phyloP scores from a whole-genome alignment of 1,140 invertebrate species.

The Megathymus violae region DNA sequence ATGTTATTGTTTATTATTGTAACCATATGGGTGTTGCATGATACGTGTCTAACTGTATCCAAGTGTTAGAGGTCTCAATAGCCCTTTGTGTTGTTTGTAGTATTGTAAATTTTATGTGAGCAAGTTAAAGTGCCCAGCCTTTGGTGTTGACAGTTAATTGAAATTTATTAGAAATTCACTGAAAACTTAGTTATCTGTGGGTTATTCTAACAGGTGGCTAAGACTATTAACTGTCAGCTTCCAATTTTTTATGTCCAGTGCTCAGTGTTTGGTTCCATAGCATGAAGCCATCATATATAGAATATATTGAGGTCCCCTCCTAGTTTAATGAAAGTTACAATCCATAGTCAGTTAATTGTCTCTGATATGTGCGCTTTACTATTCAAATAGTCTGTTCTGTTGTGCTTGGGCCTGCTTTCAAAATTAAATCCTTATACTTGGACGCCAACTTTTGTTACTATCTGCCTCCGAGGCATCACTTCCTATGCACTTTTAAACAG shows the following conservation, averaged over 20 bases:
- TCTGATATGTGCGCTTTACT: conserved; percentile 66
- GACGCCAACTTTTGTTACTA: conserved; percentile 50
- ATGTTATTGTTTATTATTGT: conserved; percentile 62
- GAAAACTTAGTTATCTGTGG: conserved; percentile 15
- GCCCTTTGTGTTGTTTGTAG: conserved; percentile 81
- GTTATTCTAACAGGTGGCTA: conserved; percentile 24
- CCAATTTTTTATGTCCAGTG: conserved; percentile 47
- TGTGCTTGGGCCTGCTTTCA: conserved; percentile 81
- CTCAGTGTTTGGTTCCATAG: conserved; percentile 67
- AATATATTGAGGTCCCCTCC: conserved; percentile 52
- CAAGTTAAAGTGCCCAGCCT: conserved; percentile 54
- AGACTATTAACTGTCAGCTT: conserved; percentile 73
- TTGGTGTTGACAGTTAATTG: conserved; percentile 78
- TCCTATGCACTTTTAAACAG: conserved; percentile 62
- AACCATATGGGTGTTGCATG: conserved; percentile 81
- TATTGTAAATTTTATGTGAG: conserved; percentile 72
- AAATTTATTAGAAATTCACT: conserved; percentile 26
- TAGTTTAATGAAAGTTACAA: conserved; percentile 41
- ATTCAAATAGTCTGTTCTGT: conserved; percentile 60
- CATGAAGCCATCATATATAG: conserved; percentile 73
- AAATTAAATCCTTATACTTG: conserved; percentile 61
- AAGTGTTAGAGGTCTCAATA: conserved; percentile 77
- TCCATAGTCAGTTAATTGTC: conserved; percentile 61
- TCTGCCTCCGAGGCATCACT: conserved; percentile 63
- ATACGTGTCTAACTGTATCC: conserved; percentile 79